Percentiles rank a stretch among this genome's conserved stretches.
These are phyloP conservation scores for Garrulus glandarius DNA, from an alignment of 2,797 vertebrate species.

Conservation along the genomic window DNA sequence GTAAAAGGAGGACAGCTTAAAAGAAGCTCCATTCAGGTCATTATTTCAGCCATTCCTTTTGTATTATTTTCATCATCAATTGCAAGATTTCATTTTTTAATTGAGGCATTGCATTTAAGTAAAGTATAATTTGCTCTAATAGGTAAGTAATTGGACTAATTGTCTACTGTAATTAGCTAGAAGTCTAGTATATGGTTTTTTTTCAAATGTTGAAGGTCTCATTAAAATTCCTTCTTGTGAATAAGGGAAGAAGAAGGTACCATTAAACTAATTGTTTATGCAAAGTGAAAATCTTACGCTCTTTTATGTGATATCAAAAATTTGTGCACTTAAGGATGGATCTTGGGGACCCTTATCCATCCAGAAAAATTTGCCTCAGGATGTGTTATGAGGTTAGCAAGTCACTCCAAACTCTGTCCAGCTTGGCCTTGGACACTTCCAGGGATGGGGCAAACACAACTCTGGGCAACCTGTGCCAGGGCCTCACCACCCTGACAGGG, in stretches of 20 bases:
- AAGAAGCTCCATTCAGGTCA: neutral
- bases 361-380: neutral
- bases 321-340: neutral
- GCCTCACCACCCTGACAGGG: neutral
- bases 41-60: neutral
- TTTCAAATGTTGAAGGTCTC: neutral
- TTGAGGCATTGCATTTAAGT: neutral
- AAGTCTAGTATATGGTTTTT: neutral
- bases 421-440: neutral
- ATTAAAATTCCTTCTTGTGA: neutral
- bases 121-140: neutral
- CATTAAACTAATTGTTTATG: neutral
- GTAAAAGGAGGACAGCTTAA: neutral
- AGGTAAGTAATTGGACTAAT: neutral
- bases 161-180: neutral
- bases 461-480: neutral
- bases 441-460: neutral
- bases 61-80: neutral
- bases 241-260: neutral
- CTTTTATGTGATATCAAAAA: neutral
- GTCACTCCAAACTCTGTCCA: fast-evolving
- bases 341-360: neutral
- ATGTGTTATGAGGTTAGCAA: neutral
- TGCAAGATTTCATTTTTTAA: neutral
- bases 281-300: neutral